Evolutionary conservation across 2,888 invertebrate species (phyloP).

Genomic region (Trichopoda pennipes): DNA sequence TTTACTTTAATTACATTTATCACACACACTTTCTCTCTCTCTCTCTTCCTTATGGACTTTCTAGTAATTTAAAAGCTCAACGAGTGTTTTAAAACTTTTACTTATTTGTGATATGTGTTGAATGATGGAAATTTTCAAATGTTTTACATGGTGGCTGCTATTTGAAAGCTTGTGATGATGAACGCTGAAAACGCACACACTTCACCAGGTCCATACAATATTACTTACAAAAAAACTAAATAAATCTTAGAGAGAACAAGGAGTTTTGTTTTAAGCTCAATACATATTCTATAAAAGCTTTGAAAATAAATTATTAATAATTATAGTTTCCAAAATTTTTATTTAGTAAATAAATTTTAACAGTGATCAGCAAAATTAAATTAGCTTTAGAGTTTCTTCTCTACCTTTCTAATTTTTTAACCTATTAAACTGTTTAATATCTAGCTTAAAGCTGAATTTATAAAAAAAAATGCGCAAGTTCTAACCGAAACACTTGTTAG

Average conservation of each 20-base stretch:
- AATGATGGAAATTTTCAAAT: slow-evolving; percentile 55
- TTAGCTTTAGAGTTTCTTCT: too few relatives aligned
- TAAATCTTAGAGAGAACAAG: slow-evolving; percentile 45
- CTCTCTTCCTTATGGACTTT: background rate
- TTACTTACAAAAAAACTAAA: slow-evolving; percentile 45
- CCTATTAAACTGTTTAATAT: too few relatives aligned
- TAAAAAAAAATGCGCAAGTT: too few relatives aligned
- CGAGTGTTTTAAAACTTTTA: background rate
- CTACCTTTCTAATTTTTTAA: too few relatives aligned
- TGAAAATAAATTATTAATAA: background rate
- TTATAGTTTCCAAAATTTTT: too few relatives aligned
- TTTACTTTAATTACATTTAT: slow-evolving; percentile 13
- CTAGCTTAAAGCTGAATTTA: too few relatives aligned
- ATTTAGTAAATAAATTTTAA: too few relatives aligned
- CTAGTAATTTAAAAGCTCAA: background rate
- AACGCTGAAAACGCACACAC: slow-evolving; percentile 20
- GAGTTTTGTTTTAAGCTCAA: background rate
- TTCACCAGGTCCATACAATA: slow-evolving; percentile 40
- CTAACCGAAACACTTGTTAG: too few relatives aligned
- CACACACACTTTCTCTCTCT: background rate
- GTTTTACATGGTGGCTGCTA: slow-evolving; percentile 15
- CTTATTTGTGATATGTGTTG: slow-evolving; percentile 47
- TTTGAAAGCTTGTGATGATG: slow-evolving; percentile 15
- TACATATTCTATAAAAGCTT: background rate
- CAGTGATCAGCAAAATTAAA: too few relatives aligned